Conservation (phyloP, 2,113 vertebrate species). For the Protobothrops flavoviridis region DNA sequence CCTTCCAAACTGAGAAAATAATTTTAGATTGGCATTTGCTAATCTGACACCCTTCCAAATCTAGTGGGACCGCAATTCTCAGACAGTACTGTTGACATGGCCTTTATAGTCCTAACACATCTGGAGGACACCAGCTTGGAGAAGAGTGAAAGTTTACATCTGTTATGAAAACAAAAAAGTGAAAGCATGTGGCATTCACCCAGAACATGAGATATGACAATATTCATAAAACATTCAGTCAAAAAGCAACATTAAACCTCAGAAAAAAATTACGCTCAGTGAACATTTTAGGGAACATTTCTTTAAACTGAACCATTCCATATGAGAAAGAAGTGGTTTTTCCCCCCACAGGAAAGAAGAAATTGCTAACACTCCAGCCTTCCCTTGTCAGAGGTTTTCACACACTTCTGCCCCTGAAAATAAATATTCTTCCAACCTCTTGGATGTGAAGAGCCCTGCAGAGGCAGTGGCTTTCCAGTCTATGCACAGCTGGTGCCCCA, state of each 20-base stretch:
- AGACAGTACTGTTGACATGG: neutral
- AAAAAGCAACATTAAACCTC: neutral
- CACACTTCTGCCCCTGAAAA: neutral
- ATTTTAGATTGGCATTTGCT: neutral
- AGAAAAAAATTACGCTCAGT: neutral
- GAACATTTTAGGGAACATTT: neutral
- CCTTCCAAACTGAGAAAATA: neutral
- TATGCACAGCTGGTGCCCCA: neutral
- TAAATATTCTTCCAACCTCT: neutral
- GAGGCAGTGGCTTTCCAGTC: neutral
- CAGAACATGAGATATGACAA: neutral
- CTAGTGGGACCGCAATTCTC: neutral
- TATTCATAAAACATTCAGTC: neutral
- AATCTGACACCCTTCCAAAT: neutral
- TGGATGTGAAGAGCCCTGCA: neutral
- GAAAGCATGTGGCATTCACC: neutral
- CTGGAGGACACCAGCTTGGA: neutral
- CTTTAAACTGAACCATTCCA: neutral
- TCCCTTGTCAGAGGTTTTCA: neutral
- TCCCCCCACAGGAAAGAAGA: neutral
- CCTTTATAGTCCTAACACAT: neutral
- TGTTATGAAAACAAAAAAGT: neutral
- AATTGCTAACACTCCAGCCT: neutral
- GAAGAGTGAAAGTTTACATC: neutral
- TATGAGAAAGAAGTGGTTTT: neutral